These are phyloP conservation scores for Orthonyx spaldingii DNA, from an alignment of 2,113 vertebrate genomes.

Conservation along the genomic window DNA sequence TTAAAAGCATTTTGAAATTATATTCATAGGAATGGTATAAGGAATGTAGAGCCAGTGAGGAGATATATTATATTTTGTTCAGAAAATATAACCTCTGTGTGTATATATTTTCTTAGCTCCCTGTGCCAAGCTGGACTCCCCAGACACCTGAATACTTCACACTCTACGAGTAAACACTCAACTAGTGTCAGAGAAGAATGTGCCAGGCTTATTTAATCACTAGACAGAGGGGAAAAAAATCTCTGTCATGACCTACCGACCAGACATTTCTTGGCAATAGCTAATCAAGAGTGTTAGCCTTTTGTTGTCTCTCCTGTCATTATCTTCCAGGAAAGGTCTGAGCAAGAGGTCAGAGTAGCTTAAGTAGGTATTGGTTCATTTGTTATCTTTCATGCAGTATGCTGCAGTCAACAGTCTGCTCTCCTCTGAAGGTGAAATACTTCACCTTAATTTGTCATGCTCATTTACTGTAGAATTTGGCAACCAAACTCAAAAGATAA, in stretches of 20 bases:
- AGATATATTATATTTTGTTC: background rate
- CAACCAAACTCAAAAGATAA: background rate
- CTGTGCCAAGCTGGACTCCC: background rate
- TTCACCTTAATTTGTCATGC: background rate
- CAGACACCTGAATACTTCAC: background rate
- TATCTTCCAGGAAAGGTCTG: conserved; percentile 39
- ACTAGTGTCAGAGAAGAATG: background rate
- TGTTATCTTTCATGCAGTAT: background rate
- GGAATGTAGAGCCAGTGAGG: background rate
- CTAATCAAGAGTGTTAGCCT: background rate
- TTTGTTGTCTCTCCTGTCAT: background rate
- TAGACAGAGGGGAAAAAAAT: background rate
- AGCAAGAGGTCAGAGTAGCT: background rate
- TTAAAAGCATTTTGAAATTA: background rate
- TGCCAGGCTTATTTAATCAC: background rate
- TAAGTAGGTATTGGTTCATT: background rate
- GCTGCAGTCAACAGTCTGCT: background rate
- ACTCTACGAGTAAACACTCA: background rate
- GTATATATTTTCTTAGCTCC: background rate
- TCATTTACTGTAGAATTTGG: background rate
- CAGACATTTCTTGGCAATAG: conserved; percentile 48
- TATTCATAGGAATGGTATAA: background rate
- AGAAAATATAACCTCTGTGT: background rate
- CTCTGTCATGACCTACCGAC: background rate
- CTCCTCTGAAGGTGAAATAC: background rate